Base-by-base conservation (phyloP, 1,140 invertebrate species). In the Procambarus clarkii region DNA sequence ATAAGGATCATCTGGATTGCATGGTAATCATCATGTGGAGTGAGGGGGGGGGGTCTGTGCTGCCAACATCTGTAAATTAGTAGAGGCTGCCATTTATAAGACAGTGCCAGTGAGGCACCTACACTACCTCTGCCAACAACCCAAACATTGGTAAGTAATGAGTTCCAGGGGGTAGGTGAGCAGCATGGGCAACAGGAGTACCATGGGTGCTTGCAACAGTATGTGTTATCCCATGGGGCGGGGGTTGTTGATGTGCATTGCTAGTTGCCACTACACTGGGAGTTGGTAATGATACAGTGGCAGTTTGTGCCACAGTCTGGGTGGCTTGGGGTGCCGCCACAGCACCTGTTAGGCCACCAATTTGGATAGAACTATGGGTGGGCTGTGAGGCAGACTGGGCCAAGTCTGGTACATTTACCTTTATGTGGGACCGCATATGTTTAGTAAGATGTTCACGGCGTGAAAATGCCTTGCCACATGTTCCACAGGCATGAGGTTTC, bases 401-500 rank as follows among this genome's bases (percentile, higher is more conserved):
- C n/a, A 82, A 81, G 5, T 58, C 85, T 21, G 83, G 71, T 44
- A 60, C 71, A 44, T 46, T 48, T 5, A 71, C 79, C 80, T 93
- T 92, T 50, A 89, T 92, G 58, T 93, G 93, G 46, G 92, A 90
- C 24, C 92, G 81, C 74, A 93, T 86, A 83, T 93, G 93, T 82
- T 93, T 93, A 34, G 92, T 89, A 13, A 93, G 88, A 76, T 93
- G 92, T 13, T 94, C 94, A 34, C 92, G 84, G 44, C 93, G 92
- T 5, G 92, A 93, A 79, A 93, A 93, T 15, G 93, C 91, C 79
- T 93, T 93, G 11, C 93, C 93, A 80, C 93, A 93, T 18, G 96
- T 96, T 92, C 97, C 97, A 94, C 98, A 99, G 9, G 98, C 97
- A 93, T 98, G 98, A 0, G 97, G 98, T 94, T 98, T 98, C 95